Evolutionary conservation across 2,113 vertebrate species (phyloP).

Genomic region (Pao palembangensis): DNA sequence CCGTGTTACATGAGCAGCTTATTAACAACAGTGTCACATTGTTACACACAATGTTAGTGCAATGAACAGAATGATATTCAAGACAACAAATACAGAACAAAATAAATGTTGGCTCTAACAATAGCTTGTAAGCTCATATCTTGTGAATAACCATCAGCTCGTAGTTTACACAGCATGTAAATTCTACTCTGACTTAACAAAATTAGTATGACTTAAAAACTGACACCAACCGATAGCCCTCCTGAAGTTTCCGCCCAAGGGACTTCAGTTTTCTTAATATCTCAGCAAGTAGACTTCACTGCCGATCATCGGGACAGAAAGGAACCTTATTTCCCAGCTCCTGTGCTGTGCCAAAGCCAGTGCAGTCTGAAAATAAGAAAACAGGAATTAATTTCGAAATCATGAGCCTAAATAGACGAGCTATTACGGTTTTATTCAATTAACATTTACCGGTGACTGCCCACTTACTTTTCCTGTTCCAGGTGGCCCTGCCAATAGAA

Average conservation of each 20-base stretch:
- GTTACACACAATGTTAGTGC: no score
- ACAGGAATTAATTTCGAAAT: not conserved
- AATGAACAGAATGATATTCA: no score
- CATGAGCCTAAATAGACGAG: not conserved
- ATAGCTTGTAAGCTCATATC: no score
- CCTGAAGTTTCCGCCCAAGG: slow-evolving; percentile 98
- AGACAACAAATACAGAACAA: no score
- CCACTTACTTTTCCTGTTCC: slow-evolving; percentile 93
- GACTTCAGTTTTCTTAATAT: slow-evolving; percentile 99
- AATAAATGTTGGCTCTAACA: no score
- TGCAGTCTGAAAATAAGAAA: slow-evolving; percentile 79
- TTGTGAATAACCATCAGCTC: no score
- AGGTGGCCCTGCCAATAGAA: slow-evolving; percentile 93
- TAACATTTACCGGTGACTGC: not conserved
- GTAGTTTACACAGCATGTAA: no score
- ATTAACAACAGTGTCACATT: no score
- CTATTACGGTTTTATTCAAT: not conserved
- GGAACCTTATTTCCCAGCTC: slow-evolving; percentile 97
- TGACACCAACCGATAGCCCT: no score
- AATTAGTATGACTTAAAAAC: not conserved
- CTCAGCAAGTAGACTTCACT: slow-evolving; percentile 96
- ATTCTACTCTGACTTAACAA: no score
- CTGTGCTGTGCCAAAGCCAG: slow-evolving; percentile 93
- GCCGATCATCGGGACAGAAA: slow-evolving; percentile 98
- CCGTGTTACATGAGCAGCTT: no score